Percentiles rank a stretch among this genome's conserved stretches.
Evolutionary conservation across 2,113 vertebrate species (phyloP).

Genomic region (Anolis carolinensis): DNA sequence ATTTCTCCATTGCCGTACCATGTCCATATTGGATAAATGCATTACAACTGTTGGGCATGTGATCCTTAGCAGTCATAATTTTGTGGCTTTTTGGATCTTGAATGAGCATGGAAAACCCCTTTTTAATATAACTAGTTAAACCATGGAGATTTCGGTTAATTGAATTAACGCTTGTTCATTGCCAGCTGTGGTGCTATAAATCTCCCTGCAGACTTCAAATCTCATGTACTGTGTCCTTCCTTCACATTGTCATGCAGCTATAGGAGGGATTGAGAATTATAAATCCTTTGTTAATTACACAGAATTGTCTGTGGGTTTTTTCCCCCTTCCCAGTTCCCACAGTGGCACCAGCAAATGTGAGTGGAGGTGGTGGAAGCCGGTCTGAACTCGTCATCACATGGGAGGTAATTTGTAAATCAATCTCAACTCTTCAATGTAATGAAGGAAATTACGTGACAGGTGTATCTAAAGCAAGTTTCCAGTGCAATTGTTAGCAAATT

Average conservation of each 20-base stretch:
- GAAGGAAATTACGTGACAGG: conserved; percentile 5
- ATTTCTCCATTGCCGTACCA: too few species aligned
- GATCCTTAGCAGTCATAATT: not conserved
- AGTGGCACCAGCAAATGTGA: conserved; percentile 79
- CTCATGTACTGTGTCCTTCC: not conserved
- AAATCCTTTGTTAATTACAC: not conserved
- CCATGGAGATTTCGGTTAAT: not conserved
- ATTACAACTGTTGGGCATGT: not conserved
- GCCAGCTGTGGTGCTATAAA: not conserved
- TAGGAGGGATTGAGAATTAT: not conserved
- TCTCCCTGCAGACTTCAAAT: not conserved
- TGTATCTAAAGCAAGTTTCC: conserved; percentile 42
- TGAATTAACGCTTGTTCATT: not conserved
- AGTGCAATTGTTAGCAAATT: conserved; percentile 42
- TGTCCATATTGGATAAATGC: not conserved
- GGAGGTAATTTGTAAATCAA: conserved; percentile 81
- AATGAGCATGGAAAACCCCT: not conserved
- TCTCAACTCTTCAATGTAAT: conserved; percentile 43
- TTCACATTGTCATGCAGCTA: not conserved
- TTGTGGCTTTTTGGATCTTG: not conserved
- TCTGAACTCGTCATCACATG: conserved; percentile 89
- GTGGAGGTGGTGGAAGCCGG: conserved; percentile 84
- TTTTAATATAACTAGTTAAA: not conserved
- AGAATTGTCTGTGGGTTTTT: conserved; percentile 28
- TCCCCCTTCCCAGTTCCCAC: conserved; percentile 76